Evolutionary conservation across 1,140 invertebrate species (phyloP).

Genomic region (Ceratosolen fusciceps): DNA sequence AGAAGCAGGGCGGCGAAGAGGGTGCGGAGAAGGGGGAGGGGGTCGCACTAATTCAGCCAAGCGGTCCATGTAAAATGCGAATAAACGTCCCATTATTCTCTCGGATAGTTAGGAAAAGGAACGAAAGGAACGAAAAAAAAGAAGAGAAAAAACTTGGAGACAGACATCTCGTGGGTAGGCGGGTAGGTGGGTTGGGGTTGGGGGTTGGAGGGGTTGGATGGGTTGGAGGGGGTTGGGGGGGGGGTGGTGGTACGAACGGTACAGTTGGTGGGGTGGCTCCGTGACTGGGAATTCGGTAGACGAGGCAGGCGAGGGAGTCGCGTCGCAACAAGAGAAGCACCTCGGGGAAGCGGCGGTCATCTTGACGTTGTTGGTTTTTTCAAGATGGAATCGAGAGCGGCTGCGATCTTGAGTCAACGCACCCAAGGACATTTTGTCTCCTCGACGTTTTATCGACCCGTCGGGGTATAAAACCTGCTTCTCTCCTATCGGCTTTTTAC

Average conservation of each 20-base stretch:
- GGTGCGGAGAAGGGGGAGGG: background rate
- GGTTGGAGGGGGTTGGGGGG: no score
- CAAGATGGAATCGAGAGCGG: background rate
- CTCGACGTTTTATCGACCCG: conserved; percentile 8
- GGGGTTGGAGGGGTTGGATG: no score
- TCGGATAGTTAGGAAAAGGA: background rate
- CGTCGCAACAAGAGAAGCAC: background rate
- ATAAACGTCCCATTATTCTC: background rate
- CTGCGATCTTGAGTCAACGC: background rate
- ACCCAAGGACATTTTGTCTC: background rate
- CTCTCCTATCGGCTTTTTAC: background rate
- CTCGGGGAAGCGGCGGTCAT: background rate
- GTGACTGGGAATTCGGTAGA: background rate
- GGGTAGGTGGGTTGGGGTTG: no score
- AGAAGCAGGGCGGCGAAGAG: no score
- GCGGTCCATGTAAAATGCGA: background rate
- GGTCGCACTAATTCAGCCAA: background rate
- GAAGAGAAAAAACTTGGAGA: no score
- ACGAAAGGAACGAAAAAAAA: no score
- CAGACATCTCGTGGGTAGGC: background rate
- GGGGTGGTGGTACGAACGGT: no score
- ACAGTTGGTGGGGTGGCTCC: background rate
- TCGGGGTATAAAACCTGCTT: background rate
- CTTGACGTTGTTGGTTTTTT: conserved; percentile 13
- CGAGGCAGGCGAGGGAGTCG: background rate